Evolutionary conservation across 2,113 vertebrate species (phyloP).

Genomic region (Mustela lutreola): DNA sequence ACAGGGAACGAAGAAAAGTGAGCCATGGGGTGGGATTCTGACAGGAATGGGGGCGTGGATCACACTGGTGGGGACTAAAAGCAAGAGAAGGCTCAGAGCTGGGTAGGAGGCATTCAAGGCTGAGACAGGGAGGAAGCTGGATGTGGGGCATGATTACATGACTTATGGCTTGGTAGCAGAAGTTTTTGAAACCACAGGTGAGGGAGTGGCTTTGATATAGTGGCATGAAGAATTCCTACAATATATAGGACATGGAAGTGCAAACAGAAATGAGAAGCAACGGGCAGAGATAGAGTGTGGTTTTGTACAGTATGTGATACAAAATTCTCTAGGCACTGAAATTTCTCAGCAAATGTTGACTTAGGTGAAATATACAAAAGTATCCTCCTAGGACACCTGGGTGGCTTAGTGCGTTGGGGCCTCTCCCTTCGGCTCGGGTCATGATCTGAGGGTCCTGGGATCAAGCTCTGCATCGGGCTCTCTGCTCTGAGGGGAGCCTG

Average conservation of each 20-base stretch:
- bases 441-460: too few species aligned
- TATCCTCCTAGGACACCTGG: not conserved
- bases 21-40: not conserved
- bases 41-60: too few species aligned
- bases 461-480: too few species aligned
- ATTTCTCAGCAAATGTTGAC: not conserved
- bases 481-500: too few species aligned
- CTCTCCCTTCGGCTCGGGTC: too few species aligned
- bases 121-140: not conserved
- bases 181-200: not conserved
- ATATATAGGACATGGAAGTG: accelerated
- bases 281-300: not conserved
- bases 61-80: not conserved
- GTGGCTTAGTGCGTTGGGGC: too few species aligned
- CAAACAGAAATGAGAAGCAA: not conserved
- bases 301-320: not conserved
- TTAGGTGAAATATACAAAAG: slow-evolving; percentile 3
- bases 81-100: not conserved
- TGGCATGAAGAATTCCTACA: not conserved
- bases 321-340: not conserved
- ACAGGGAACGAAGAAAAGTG: not conserved
- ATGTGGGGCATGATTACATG: accelerated
- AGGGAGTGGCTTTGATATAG: not conserved
- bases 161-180: not conserved
- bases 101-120: accelerated